Evolutionary conservation across 2,797 vertebrate genomes (phyloP), one percentile per base, ranked within the genome.

Genomic region (Danio choprae): DNA sequence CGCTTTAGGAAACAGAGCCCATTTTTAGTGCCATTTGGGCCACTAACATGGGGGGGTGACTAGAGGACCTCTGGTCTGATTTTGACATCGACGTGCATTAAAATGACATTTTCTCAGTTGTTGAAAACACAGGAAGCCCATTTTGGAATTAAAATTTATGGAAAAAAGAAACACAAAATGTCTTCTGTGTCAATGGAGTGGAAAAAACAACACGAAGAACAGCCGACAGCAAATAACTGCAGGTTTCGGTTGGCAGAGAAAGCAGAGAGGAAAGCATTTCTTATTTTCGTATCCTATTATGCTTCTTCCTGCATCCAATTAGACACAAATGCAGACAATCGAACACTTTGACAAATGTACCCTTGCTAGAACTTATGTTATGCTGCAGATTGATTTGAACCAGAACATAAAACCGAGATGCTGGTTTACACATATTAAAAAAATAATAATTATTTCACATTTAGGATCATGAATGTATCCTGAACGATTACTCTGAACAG

Each of bases 221-320:
- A 90, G 90, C 91, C 87, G 91, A 91, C 89, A 92, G 89, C 87
- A 90, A 93, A 92, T 90, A 89, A 87, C 89, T 90, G 89, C 89
- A 90, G 88, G 90, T 91, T 91, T 87, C 79, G 85, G 59, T 84
- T 80, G 89, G 90, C 88, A 83, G 88, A 87, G 74, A 87, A 88
- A 89, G 91, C 89, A 87, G 87, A 82, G 81, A 86, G 87, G 91
- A 83, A 81, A 87, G 87, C 80, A 16, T 90, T 90, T 88, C 79
- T n/a, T n/a, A n/a, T n/a, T 29, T 29, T 83, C 80, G 74, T 83
- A 16, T 77, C 16, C 84, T 87, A 68, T 89, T 90, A 89, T 90
- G 87, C 87, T 89, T 91, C 88, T 89, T 86, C 89, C 90, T 92
- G 91, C 87, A 91, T 92, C 89, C 91, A 91, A 90, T 92, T 93